Evolutionary conservation across 1,140 invertebrate genomes (phyloP), one percentile per base, ranked within the genome.

Genomic region (Drosophila teissieri): DNA sequence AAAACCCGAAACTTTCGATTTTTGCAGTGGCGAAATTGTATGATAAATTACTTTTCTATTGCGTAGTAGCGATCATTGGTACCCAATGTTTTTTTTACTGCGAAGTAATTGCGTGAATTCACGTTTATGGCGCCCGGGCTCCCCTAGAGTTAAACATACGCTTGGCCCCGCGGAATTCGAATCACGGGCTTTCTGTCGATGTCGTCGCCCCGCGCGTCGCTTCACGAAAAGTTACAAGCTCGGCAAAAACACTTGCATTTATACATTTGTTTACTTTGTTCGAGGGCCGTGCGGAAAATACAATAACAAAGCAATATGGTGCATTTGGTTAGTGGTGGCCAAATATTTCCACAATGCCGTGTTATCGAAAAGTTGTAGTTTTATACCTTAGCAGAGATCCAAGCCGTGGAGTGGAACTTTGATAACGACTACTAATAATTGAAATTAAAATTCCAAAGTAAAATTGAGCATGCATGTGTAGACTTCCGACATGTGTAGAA

Each of bases 21-120:
- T 70, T 36, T 45, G 34, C 17, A 37, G 31, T 11, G 39, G 63
- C 36, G 52, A 46, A 70, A 34, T 56, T 52, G 6, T 68, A 42
- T 42, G 45, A 31, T 70, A 37, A 70, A 56, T 34, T 56, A 48
- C 46, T 57, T 57, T 57, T 55, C 65, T 72, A 72, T 48, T 72
- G 68, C 68, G 68, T 70, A 70, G 52, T 72, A 45, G 63, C 67
- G 42, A 69, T 56, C 51, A 70, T 69, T 70, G 67, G 64, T 44
- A 69, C 51, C 67, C 36, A 60, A 51, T 51, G 52, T 64, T 34
- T 22, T 70, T 70, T 52, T 63, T 65, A 57, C 44, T 72, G 19
- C 65, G 67, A 51, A 70, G 44, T 49, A 56, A 70, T 40, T 27
- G 51, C 51, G 22, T 39, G 39, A 17, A 70, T 40, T 49, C 27